Evolutionary conservation across 2,888 invertebrate species (phyloP).

Genomic region (Dryococelus australis): DNA sequence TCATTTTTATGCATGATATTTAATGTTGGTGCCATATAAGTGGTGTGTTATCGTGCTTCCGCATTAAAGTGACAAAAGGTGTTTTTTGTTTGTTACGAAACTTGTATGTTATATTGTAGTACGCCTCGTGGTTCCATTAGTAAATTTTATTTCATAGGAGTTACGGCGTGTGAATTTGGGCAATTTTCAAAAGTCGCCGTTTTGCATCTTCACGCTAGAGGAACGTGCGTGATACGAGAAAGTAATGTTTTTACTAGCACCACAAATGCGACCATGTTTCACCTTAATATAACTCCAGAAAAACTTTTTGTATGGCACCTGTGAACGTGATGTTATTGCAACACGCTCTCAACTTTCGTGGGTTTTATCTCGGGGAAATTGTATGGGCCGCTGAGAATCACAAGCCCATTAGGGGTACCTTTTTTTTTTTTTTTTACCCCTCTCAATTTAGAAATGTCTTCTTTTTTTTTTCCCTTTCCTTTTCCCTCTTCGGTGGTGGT

Average conservation of each 20-base stretch:
- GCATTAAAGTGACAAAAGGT: too few relatives aligned
- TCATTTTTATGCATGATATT: too few relatives aligned
- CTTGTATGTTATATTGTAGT: too few relatives aligned
- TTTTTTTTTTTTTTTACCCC: background rate
- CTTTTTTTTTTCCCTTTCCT: background rate
- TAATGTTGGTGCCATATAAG: too few relatives aligned
- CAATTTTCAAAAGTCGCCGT: too few relatives aligned
- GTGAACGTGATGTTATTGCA: background rate
- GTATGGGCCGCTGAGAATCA: background rate
- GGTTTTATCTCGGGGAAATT: background rate
- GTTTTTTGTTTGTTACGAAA: too few relatives aligned
- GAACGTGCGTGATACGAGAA: too few relatives aligned
- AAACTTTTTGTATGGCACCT: background rate
- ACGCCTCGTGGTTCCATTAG: too few relatives aligned
- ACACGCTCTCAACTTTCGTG: conserved; percentile 7
- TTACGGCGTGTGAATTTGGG: too few relatives aligned
- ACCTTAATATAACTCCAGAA: background rate
- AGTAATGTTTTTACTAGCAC: background rate
- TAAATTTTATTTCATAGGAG: too few relatives aligned
- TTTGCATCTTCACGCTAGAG: too few relatives aligned
- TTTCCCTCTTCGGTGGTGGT: background rate
- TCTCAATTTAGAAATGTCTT: background rate
- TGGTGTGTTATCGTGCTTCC: too few relatives aligned
- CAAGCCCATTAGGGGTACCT: background rate
- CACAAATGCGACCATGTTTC: background rate